Evolutionary conservation across 2,888 invertebrate species (phyloP).

Genomic region (Tetropium fuscum): DNA sequence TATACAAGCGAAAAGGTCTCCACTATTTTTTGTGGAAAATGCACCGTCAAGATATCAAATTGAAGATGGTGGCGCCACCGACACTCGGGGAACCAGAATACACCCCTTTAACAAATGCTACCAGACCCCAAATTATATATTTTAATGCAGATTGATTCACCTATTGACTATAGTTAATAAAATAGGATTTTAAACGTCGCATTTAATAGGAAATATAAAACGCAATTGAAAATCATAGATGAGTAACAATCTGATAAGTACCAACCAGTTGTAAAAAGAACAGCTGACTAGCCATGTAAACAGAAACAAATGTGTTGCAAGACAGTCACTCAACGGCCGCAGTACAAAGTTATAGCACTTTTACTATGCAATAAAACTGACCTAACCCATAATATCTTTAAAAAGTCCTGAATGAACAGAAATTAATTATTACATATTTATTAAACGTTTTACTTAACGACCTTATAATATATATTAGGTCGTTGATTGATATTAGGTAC

Average conservation of each 20-base stretch:
- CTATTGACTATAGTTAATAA: too few species aligned
- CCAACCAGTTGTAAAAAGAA: constrained; percentile 17
- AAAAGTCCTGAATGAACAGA: constrained; percentile 62
- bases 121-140: too few species aligned
- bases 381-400: constrained; percentile 61
- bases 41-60: too few species aligned
- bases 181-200: too few species aligned
- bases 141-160: too few species aligned
- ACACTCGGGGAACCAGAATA: too few species aligned
- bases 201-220: too few species aligned
- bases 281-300: constrained; percentile 26
- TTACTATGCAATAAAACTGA: constrained; percentile 67
- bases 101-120: too few species aligned
- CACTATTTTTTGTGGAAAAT: too few species aligned
- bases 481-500: background rate
- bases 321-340: constrained; percentile 31
- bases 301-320: constrained; percentile 28
- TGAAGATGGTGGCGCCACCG: too few species aligned
- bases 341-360: constrained; percentile 57
- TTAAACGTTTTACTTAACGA: constrained; percentile 54
- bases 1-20: too few species aligned
- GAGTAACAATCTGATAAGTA: constrained; percentile 5
- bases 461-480: background rate
- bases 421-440: constrained; percentile 61
- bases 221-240: too few species aligned